Evolutionary conservation across 2,888 invertebrate species (phyloP).

Genomic region (Diarsia brunnea): DNA sequence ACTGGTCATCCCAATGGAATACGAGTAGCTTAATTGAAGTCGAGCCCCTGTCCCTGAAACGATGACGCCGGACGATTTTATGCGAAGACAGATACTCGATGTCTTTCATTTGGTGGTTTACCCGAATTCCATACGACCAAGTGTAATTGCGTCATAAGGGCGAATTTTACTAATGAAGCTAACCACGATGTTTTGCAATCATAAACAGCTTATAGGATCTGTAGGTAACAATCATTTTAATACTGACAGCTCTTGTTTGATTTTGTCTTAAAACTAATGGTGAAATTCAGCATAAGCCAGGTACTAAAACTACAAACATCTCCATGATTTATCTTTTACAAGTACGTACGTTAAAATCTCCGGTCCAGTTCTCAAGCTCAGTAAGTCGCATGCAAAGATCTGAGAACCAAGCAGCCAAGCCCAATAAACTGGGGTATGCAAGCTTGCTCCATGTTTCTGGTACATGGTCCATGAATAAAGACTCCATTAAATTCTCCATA

Average conservation of each 20-base stretch:
- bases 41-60: not conserved
- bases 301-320: not conserved
- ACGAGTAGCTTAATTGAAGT: not conserved
- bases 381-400: conserved; percentile 95
- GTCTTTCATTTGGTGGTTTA: not conserved
- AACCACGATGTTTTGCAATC: not conserved
- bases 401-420: conserved; percentile 96
- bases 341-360: conserved; percentile 93
- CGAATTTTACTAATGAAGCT: not conserved
- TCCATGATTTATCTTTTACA: not conserved
- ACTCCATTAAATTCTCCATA: conserved; percentile 97
- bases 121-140: not conserved
- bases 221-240: not conserved
- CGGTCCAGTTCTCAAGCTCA: conserved; percentile 96
- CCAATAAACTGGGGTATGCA: conserved; percentile 97
- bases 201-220: not conserved
- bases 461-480: conserved; percentile 97
- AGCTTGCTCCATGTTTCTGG: conserved; percentile 96
- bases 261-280: not conserved
- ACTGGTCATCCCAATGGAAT: not conserved
- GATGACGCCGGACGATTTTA: not conserved
- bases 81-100: not conserved
- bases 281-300: not conserved
- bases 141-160: not conserved
- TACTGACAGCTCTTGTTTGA: not conserved